phyloP scores from a whole-genome alignment of 35 echinoderm and acorn worm genomes.

The Lytechinus variegatus region DNA sequence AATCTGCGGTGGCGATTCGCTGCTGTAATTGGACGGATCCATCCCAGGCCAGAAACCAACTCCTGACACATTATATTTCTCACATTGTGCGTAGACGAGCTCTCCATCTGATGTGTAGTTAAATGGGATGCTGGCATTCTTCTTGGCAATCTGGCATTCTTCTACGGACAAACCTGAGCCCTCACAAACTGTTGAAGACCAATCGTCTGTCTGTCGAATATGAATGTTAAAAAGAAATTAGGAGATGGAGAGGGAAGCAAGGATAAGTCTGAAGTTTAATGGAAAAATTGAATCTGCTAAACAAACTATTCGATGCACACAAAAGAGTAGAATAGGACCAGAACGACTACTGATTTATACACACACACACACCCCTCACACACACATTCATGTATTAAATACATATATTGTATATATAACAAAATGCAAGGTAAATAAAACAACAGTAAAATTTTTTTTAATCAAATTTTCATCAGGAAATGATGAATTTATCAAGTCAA shows the following conservation, averaged over 20 bases:
- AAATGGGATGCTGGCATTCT: slow-evolving; percentile 54
- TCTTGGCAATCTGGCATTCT: slow-evolving; percentile 47
- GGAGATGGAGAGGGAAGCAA: neutral
- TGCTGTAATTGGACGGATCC: neutral
- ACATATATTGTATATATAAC: too few species aligned
- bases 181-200: slow-evolving; percentile 39
- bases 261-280: too few species aligned
- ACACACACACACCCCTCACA: too few species aligned
- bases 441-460: too few species aligned
- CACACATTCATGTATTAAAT: too few species aligned
- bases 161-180: neutral
- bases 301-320: too few species aligned
- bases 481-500: too few species aligned
- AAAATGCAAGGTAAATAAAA: too few species aligned
- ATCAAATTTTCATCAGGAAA: too few species aligned
- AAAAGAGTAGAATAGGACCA: too few species aligned
- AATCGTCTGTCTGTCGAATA: slow-evolving; percentile 11
- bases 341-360: too few species aligned
- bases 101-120: neutral
- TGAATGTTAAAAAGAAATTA: neutral
- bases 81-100: slow-evolving; percentile 31
- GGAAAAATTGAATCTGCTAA: too few species aligned
- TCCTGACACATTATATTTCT: slow-evolving; percentile 55
- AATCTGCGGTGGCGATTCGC: neutral
- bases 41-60: slow-evolving; percentile 40